A percentile compares a stretch with the other conserved stretches of the same genome.
These are phyloP conservation scores for Nomada hirtipes DNA, from an alignment of 2,888 invertebrate genomes.

Conservation along the genomic window DNA sequence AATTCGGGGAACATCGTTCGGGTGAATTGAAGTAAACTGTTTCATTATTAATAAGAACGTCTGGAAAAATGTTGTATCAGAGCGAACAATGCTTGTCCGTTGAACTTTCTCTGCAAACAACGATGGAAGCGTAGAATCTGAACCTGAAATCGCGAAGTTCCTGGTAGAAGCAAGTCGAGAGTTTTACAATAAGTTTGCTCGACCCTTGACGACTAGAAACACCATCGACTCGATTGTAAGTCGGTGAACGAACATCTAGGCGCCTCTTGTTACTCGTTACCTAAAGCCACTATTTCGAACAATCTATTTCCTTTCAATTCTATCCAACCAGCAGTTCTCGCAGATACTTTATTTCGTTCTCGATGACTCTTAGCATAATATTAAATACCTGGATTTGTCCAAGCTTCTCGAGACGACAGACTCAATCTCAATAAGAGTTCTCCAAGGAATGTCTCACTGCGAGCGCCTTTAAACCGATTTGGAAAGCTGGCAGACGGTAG, in stretches of 20 bases:
- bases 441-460: slow-evolving; percentile 22
- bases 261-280: neutral
- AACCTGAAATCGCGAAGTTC: neutral
- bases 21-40: neutral
- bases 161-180: neutral
- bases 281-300: no score
- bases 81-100: neutral
- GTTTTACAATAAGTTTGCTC: neutral
- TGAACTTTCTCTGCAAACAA: neutral
- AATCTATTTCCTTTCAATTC: neutral
- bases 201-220: slow-evolving; percentile 18
- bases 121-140: neutral
- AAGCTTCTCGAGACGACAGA: neutral
- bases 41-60: neutral
- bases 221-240: slow-evolving; percentile 13
- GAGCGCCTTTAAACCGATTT: slow-evolving; percentile 25
- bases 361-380: neutral
- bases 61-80: neutral
- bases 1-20: neutral
- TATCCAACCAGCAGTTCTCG: no score
- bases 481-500: slow-evolving; percentile 31
- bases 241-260: slow-evolving; percentile 30
- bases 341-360: neutral
- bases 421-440: slow-evolving; percentile 58
- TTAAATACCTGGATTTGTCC: neutral